Evolutionary conservation across 2,113 vertebrate genomes (phyloP).

Genomic region (Actenoides hombroni): DNA sequence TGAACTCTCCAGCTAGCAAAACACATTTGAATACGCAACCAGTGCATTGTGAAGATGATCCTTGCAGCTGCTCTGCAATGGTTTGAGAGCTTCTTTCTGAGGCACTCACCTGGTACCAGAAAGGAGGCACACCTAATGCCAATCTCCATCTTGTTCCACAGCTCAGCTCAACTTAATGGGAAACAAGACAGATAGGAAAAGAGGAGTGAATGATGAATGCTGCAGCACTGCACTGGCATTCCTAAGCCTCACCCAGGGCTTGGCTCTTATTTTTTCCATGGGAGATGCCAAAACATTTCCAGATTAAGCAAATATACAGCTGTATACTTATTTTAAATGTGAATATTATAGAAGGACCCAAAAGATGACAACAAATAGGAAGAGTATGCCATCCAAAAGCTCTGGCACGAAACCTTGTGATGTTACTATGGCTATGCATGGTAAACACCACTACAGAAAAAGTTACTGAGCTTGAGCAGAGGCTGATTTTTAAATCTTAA

Average conservation of each 20-base stretch:
- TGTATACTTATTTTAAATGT: background rate
- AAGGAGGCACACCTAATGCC: background rate
- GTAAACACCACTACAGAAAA: background rate
- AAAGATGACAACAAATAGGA: background rate
- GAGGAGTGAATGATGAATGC: background rate
- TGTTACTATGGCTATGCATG: background rate
- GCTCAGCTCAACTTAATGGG: background rate
- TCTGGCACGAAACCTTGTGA: background rate
- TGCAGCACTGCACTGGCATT: rapidly evolving
- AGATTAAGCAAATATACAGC: background rate
- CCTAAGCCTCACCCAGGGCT: background rate
- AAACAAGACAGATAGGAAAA: background rate
- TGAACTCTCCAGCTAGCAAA: background rate
- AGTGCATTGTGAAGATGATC: background rate
- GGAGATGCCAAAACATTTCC: background rate
- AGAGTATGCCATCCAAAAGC: background rate
- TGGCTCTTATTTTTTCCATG: background rate
- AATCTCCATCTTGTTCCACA: background rate
- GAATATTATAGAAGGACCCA: background rate
- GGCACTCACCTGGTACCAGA: background rate
- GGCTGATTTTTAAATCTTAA: background rate
- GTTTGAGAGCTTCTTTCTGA: background rate
- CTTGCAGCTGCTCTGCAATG: background rate
- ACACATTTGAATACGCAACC: background rate
- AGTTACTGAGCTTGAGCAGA: background rate